These are phyloP conservation scores for Drosophila infuscata DNA, from an alignment of 2,888 invertebrate genomes.

Conservation along the genomic window DNA sequence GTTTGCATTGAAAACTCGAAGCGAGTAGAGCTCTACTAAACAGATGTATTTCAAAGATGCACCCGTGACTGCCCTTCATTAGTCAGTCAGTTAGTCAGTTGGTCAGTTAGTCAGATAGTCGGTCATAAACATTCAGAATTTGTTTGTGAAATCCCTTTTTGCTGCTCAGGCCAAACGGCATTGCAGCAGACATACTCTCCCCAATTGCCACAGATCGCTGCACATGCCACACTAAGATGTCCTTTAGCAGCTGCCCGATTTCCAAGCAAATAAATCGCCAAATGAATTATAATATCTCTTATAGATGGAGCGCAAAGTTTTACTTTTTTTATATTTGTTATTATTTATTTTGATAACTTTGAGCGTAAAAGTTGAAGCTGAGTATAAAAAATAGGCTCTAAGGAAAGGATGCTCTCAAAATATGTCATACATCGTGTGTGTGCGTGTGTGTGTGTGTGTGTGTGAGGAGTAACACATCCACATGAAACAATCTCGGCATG, in stretches of 20 bases:
- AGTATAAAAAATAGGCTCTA: too few relatives aligned
- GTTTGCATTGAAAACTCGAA: constrained; percentile 8
- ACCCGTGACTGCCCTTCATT: constrained; percentile 43
- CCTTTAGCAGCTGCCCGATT: neutral
- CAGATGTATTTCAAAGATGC: constrained; percentile 32
- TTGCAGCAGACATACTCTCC: constrained; percentile 14
- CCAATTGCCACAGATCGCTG: constrained; percentile 19
- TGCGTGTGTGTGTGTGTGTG: neutral
- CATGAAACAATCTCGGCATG: neutral
- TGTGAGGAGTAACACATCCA: neutral
- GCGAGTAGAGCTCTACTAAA: constrained; percentile 3
- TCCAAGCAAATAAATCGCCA: neutral
- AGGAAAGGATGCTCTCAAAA: neutral
- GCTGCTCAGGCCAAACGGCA: neutral
- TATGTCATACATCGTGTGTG: neutral
- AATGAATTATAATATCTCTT: neutral
- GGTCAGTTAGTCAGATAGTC: neutral
- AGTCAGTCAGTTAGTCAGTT: constrained; percentile 23
- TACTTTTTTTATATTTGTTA: neutral
- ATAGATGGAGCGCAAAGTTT: neutral
- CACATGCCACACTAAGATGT: neutral
- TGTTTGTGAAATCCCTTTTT: constrained; percentile 24
- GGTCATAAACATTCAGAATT: neutral
- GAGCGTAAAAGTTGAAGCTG: neutral
- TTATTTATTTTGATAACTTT: neutral